These are phyloP conservation scores for Benitochromis conjunctus DNA, from an alignment of 2,113 vertebrate genomes.

Conservation along the genomic window DNA sequence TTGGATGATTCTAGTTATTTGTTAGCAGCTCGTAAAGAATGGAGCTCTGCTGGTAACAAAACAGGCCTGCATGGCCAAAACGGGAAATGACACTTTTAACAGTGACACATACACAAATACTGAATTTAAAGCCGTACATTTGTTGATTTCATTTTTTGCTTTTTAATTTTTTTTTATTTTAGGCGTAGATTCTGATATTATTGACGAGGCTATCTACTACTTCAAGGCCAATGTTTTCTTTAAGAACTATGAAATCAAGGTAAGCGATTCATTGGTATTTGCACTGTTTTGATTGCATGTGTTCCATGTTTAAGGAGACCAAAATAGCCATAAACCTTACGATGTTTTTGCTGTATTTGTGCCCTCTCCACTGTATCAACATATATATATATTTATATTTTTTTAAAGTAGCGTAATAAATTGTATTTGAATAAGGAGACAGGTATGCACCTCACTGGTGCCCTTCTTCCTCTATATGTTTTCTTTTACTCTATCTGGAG, in stretches of 20 bases:
- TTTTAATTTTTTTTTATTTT: neutral
- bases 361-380: neutral
- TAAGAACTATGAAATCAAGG: conserved; percentile 99
- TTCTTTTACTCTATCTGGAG: neutral
- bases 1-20: neutral
- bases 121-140: neutral
- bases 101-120: neutral
- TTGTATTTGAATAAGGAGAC: neutral
- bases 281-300: neutral
- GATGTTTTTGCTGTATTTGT: neutral
- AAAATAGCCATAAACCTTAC: neutral
- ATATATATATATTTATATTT: too few species aligned
- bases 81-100: neutral
- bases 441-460: neutral
- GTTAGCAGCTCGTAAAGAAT: neutral
- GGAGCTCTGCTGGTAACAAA: neutral
- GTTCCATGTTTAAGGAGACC: neutral
- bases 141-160: neutral
- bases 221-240: conserved; percentile 99
- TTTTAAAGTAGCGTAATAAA: neutral
- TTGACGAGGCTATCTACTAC: conserved; percentile 98
- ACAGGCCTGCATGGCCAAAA: neutral
- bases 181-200: conserved; percentile 93
- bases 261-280: conserved; percentile 52
- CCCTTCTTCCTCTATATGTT: neutral